These are phyloP conservation scores for Rosalia funebris DNA, from an alignment of 2,888 invertebrate genomes.

Conservation along the genomic window DNA sequence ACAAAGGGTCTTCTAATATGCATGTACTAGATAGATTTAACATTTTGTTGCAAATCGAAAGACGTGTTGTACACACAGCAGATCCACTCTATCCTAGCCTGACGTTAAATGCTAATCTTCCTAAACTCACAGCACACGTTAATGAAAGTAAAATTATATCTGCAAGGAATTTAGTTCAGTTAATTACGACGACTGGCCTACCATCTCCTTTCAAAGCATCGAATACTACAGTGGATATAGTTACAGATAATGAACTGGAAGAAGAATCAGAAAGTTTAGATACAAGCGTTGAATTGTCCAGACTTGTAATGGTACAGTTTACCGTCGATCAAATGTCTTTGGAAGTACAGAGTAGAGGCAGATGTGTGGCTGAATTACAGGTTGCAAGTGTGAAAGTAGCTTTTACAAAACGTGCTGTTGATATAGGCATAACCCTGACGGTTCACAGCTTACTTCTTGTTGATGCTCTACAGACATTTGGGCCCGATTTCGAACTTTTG, in stretches of 20 bases:
- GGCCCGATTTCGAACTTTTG: constrained; percentile 93
- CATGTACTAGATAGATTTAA: constrained; percentile 78
- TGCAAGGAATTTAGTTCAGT: constrained; percentile 68
- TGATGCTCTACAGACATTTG: constrained; percentile 95
- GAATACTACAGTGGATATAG: constrained; percentile 50
- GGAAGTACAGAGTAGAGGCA: constrained; percentile 86
- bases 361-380: constrained; percentile 93
- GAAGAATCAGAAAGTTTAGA: constrained; percentile 65
- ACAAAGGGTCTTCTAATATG: constrained; percentile 81
- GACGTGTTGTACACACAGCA: constrained; percentile 81
- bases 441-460: constrained; percentile 93
- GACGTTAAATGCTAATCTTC: constrained; percentile 85
- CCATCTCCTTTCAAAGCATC: constrained; percentile 63
- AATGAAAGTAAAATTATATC: constrained; percentile 89
- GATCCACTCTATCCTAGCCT: constrained; percentile 90
- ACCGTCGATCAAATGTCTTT: constrained; percentile 87
- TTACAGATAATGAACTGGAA: constrained; percentile 49
- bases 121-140: constrained; percentile 87
- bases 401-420: constrained; percentile 77
- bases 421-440: constrained; percentile 82
- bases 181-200: constrained; percentile 60
- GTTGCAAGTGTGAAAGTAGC: constrained; percentile 87
- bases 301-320: constrained; percentile 84
- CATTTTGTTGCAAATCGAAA: constrained; percentile 75
- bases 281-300: constrained; percentile 68